Evolutionary conservation across 1,140 invertebrate genomes (phyloP).

Genomic region (Trichomalopsis sarcophagae): DNA sequence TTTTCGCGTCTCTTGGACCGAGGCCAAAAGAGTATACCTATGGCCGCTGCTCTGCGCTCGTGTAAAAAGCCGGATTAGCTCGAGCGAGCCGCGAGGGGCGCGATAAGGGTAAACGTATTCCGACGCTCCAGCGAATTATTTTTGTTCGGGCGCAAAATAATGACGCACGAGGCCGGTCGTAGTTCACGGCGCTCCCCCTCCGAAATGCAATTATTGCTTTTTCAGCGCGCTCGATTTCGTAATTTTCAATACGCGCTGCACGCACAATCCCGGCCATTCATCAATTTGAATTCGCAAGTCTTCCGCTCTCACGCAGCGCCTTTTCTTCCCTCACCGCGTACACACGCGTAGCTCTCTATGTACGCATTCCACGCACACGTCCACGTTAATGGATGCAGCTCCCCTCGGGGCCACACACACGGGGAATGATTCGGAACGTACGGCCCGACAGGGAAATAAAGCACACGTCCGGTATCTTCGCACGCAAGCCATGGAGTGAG

Average conservation of each 20-base stretch:
- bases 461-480: slow-evolving; percentile 58
- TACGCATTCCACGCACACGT: slow-evolving; percentile 64
- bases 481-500: slow-evolving; percentile 1
- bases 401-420: slow-evolving; percentile 58
- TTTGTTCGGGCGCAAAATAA: not conserved
- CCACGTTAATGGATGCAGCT: slow-evolving; percentile 67
- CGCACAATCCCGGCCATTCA: slow-evolving; percentile 61
- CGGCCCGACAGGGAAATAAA: slow-evolving; percentile 72
- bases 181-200: slow-evolving; percentile 36
- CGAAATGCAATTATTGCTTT: slow-evolving; percentile 32
- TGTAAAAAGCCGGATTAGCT: not conserved
- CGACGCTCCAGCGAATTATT: not conserved
- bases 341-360: not conserved
- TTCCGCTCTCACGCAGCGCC: not conserved
- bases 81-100: no score
- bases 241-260: slow-evolving; percentile 22
- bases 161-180: not conserved
- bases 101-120: not conserved
- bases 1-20: not conserved
- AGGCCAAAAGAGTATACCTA: not conserved
- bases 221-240: slow-evolving; percentile 26
- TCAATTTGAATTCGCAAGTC: slow-evolving; percentile 68
- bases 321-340: slow-evolving; percentile 64
- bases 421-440: slow-evolving; percentile 68
- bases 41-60: not conserved